phyloP scores from a whole-genome alignment of 1,140 invertebrate species.

The Probaryconus sp. region DNA sequence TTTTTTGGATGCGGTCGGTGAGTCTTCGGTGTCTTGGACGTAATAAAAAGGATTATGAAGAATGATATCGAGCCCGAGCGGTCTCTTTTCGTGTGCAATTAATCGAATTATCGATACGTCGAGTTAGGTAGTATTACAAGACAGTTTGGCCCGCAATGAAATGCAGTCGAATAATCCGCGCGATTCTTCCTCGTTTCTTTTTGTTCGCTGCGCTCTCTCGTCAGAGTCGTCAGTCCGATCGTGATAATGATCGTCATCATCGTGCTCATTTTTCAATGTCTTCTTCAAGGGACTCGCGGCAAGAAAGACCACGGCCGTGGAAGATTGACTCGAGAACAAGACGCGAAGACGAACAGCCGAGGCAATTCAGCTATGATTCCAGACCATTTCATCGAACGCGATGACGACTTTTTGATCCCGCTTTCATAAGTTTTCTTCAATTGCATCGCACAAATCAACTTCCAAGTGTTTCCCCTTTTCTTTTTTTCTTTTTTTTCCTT shows the following conservation, averaged over 20 bases:
- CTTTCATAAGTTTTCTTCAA: too few species aligned
- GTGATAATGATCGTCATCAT: constrained; percentile 72
- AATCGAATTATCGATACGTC: constrained; percentile 64
- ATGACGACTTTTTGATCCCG: too few species aligned
- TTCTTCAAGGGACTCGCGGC: constrained; percentile 66
- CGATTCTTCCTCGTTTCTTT: constrained; percentile 45
- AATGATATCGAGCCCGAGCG: constrained; percentile 47
- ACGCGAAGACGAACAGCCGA: not conserved
- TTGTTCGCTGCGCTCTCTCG: constrained; percentile 59
- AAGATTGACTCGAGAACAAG: constrained; percentile 1
- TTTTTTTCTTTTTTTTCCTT: too few species aligned
- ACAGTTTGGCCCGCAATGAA: constrained; percentile 53
- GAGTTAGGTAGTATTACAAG: constrained; percentile 54
- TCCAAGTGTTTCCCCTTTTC: too few species aligned
- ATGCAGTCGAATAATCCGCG: constrained; percentile 48
- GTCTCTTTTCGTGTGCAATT: constrained; percentile 60
- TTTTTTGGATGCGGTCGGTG: too few species aligned
- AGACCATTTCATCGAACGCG: too few species aligned
- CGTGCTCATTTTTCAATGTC: constrained; percentile 74
- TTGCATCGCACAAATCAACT: too few species aligned
- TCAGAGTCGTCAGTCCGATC: constrained; percentile 64
- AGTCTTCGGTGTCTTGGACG: too few species aligned
- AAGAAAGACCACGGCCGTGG: constrained; percentile 34
- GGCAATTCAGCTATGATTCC: constrained; percentile 35
- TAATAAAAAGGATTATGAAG: constrained; percentile 20